These are phyloP conservation scores for Piscicola geometra DNA, from an alignment of 2,888 invertebrate species.

Conservation along the genomic window DNA sequence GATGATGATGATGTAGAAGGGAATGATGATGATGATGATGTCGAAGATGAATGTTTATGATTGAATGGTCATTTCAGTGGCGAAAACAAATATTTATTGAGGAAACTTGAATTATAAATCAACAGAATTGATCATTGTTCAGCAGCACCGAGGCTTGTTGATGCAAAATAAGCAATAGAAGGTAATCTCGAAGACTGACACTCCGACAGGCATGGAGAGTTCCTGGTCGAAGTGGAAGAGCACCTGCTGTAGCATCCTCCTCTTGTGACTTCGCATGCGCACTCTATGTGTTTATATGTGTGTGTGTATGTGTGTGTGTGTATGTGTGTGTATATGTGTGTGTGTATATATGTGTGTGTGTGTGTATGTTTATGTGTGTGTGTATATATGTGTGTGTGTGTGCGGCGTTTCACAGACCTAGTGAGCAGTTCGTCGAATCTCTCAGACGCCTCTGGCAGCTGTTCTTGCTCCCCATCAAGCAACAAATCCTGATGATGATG, in stretches of 20 bases:
- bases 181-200: too few species aligned
- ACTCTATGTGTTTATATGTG: slow-evolving; percentile 56
- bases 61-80: not conserved
- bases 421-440: slow-evolving; percentile 56
- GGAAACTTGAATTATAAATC: too few species aligned
- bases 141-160: too few species aligned
- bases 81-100: too few species aligned
- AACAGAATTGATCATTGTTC: too few species aligned
- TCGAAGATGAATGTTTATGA: not conserved
- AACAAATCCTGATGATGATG: too few species aligned
- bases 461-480: slow-evolving; percentile 47
- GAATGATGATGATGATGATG: not conserved
- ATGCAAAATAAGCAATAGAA: too few species aligned
- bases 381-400: not conserved
- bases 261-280: slow-evolving; percentile 64
- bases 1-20: not conserved
- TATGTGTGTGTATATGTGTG: not conserved
- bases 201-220: slow-evolving; percentile 62
- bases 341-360: not conserved
- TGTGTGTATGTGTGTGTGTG: slow-evolving; percentile 6
- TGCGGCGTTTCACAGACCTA: slow-evolving; percentile 45
- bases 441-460: slow-evolving; percentile 52
- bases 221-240: slow-evolving; percentile 62
- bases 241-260: slow-evolving; percentile 63
- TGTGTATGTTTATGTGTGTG: too few species aligned